Percentiles rank a stretch among this genome's conserved stretches.
phyloP scores from a whole-genome alignment of 30 jellyfish, hydroid and myxozoan genomes.

The Hydractinia echinata region DNA sequence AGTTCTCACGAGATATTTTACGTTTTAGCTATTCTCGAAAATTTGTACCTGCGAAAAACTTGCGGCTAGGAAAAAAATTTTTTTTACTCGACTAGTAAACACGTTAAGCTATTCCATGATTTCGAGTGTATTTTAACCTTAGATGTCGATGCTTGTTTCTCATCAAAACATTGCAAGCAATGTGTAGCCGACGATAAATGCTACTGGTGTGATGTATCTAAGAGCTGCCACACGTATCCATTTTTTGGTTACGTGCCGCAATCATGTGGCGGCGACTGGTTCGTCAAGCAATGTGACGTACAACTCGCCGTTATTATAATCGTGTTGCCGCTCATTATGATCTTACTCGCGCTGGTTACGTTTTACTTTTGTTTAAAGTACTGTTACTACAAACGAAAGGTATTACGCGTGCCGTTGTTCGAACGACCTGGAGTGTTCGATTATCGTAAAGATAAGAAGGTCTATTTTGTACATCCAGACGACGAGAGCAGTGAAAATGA shows the following conservation, averaged over 20 bases:
- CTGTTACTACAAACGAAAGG: constrained; percentile 69
- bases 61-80: too few species aligned
- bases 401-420: constrained; percentile 77
- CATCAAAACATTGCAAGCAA: constrained; percentile 43
- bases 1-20: too few species aligned
- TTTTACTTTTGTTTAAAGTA: constrained; percentile 79
- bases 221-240: constrained; percentile 91
- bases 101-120: too few species aligned
- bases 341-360: constrained; percentile 83
- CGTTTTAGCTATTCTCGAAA: too few species aligned
- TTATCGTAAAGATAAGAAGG: constrained; percentile 78
- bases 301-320: constrained; percentile 86
- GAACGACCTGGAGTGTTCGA: constrained; percentile 91
- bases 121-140: neutral
- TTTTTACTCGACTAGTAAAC: too few species aligned
- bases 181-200: constrained; percentile 77
- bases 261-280: constrained; percentile 94
- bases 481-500: constrained; percentile 78
- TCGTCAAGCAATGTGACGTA: constrained; percentile 86
- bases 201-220: constrained; percentile 91
- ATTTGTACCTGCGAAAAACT: too few species aligned
- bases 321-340: constrained; percentile 69
- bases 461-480: constrained; percentile 85
- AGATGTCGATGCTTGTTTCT: constrained; percentile 52
- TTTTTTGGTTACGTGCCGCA: constrained; percentile 94